Conservation (phyloP, 2,113 vertebrate species). For the Saguinus imperator region DNA sequence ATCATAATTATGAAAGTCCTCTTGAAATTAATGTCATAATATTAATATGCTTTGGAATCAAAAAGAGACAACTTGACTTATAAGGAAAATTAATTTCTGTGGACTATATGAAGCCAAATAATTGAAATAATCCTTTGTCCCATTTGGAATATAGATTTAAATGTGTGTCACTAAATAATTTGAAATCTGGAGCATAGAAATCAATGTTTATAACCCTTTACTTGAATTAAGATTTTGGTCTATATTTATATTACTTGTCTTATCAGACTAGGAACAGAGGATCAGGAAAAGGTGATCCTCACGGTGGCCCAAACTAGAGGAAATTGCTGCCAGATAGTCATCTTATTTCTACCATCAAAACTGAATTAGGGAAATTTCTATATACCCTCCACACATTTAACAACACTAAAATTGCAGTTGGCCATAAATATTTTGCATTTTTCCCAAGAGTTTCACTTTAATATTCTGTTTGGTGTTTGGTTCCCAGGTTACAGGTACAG, state of each 20-base stretch:
- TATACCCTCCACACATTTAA: background rate
- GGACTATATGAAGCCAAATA: background rate
- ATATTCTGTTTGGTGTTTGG: background rate
- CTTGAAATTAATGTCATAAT: background rate
- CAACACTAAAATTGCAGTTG: background rate
- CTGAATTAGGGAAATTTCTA: background rate
- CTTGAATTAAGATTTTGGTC: background rate
- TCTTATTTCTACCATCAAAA: background rate
- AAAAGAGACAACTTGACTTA: background rate
- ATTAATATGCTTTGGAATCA: background rate
- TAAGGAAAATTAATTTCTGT: conserved; percentile 40
- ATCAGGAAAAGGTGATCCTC: background rate
- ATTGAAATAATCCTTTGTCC: background rate
- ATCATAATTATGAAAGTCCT: background rate
- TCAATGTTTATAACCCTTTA: background rate
- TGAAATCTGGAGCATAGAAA: background rate
- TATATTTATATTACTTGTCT: background rate
- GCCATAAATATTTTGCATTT: background rate
- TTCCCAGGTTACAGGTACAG: background rate
- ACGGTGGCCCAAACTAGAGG: background rate
- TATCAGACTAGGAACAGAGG: background rate
- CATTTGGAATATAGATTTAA: background rate
- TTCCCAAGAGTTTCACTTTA: background rate
- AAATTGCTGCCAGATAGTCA: background rate
- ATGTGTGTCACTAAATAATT: background rate